Base-by-base conservation (phyloP, 2,113 vertebrate species). In the Nematolebias whitei region DNA sequence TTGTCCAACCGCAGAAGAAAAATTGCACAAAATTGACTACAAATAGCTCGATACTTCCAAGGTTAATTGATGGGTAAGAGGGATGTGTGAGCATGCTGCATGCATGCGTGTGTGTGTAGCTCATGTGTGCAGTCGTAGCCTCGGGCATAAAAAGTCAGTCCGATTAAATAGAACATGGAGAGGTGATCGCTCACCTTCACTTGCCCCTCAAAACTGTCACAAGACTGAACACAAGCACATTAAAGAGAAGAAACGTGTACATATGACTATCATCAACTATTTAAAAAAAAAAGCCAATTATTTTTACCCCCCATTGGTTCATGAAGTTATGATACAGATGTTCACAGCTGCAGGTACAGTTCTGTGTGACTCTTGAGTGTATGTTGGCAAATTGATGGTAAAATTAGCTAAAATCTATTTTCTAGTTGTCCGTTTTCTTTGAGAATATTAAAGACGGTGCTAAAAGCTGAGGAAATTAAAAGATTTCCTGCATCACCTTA, bases 161-260 rank as follows among this genome's bases (percentile, higher is more conserved):
- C 62, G 63, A 80, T 82, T 83, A 79, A 76, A 84, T 74, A 83
- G 78, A 80, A 69, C 80, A 84, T 45, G 54, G 76, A 38, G 18
- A 76, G 35, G 63, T 67, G 68, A 83, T 82, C 71, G 78, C 63
- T 85, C 84, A 80, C 79, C 83, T 84, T 73, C 70, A 85, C 61
- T 78, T 78, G 78, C 71, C 82, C 75, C 78, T 75, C 65, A 47
- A 47, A 77, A 53, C 49, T 66, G 24, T 64, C 48, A 59, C 55
- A 74, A 9, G 51, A 18, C 29, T 39, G 13, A 40, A 35, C 40
- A 20, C 26, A 47, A 16, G 62, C 19, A 12, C 3, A 35, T 2
- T 4, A 60, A 20, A 35, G n/a, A 44, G 48, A 26, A 53, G 24
- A 19, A 48, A 16, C n/a, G 12, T 15, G 49, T 48, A 32, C 16